These are phyloP conservation scores for Erpetoichthys calabaricus DNA, from an alignment of 2,797 vertebrate genomes.

Conservation along the genomic window DNA sequence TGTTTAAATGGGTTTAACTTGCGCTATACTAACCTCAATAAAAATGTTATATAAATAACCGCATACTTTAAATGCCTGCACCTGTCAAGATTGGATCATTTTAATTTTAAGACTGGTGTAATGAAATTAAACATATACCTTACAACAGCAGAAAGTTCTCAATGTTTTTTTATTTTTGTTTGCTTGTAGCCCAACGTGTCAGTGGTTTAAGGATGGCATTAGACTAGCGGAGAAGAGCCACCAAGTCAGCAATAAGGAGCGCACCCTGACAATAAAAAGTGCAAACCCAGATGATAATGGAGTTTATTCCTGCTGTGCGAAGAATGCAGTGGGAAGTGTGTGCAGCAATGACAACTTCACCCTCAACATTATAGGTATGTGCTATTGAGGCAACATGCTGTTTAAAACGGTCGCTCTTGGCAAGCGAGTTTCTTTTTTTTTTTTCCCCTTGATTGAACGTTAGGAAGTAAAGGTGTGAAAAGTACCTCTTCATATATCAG, in stretches of 20 bases:
- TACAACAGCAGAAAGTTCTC: too few relatives aligned
- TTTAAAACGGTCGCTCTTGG: not conserved
- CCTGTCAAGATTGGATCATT: too few relatives aligned
- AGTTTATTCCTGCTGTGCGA: slow-evolving; percentile 80
- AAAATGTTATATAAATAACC: too few relatives aligned
- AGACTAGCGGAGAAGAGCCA: slow-evolving; percentile 56
- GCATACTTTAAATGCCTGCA: too few relatives aligned
- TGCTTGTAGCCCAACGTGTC: slow-evolving; percentile 64
- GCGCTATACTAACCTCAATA: too few relatives aligned
- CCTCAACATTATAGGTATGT: slow-evolving; percentile 70
- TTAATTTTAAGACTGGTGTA: too few relatives aligned
- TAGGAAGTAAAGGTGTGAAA: too few relatives aligned
- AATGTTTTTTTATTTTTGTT: slow-evolving; percentile 1
- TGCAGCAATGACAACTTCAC: slow-evolving; percentile 84
- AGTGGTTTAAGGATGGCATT: slow-evolving; percentile 73
- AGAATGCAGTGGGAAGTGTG: slow-evolving; percentile 62
- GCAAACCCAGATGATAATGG: slow-evolving; percentile 70
- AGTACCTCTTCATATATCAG: too few relatives aligned
- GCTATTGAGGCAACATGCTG: not conserved
- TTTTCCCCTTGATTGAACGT: not conserved
- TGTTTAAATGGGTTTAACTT: too few relatives aligned
- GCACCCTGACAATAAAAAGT: slow-evolving; percentile 59
- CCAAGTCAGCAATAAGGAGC: slow-evolving; percentile 76
- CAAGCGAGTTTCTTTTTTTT: not conserved
- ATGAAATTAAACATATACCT: too few relatives aligned